phyloP scores from a whole-genome alignment of 2,113 vertebrate species.

The Sapayoa aenigma region DNA sequence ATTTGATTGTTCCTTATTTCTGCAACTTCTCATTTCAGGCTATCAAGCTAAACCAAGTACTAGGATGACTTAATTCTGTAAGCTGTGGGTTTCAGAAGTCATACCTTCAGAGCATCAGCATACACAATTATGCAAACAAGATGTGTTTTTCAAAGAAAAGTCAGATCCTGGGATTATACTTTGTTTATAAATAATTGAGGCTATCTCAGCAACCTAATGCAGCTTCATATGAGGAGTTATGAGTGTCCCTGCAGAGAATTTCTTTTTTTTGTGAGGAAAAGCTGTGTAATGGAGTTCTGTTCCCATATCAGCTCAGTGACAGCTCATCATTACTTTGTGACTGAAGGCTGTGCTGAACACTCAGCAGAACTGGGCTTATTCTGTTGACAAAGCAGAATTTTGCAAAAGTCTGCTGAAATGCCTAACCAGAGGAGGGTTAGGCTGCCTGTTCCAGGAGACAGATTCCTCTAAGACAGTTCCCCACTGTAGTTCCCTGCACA shows the following conservation, averaged over 20 bases:
- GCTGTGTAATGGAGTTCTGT: background rate
- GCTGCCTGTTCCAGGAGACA: background rate
- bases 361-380: background rate
- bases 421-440: background rate
- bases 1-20: background rate
- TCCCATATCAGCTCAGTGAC: background rate
- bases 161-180: background rate
- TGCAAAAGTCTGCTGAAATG: background rate
- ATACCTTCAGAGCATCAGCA: background rate
- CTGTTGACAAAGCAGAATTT: slow-evolving; percentile 14
- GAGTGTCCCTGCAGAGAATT: background rate
- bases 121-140: background rate
- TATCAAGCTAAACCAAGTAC: background rate
- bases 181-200: background rate
- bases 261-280: background rate
- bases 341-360: background rate
- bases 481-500: background rate
- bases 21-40: background rate
- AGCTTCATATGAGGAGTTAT: background rate
- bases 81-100: background rate
- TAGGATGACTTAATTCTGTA: background rate
- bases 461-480: background rate
- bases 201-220: background rate
- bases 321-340: slow-evolving; percentile 3
- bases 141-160: background rate